Conservation (phyloP, 2,888 invertebrate species). For the Andrena chrysosceles region DNA sequence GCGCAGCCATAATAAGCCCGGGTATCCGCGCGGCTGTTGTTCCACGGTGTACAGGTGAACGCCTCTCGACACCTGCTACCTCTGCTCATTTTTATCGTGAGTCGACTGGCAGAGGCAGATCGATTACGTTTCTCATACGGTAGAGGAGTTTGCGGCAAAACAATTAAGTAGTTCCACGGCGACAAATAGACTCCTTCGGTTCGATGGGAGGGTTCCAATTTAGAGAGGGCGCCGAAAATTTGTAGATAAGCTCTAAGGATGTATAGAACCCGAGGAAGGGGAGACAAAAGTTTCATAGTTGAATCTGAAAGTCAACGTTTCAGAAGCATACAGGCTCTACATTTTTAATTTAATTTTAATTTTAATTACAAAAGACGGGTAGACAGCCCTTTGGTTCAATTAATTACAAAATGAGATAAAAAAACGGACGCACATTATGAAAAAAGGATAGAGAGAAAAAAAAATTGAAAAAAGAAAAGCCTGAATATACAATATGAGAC, state of each 20-base stretch:
- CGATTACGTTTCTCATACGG: conserved; percentile 44
- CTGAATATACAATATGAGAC: too few relatives aligned
- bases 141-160: conserved; percentile 18
- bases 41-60: conserved; percentile 68
- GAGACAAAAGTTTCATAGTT: not conserved
- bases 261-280: too few relatives aligned
- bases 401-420: too few relatives aligned
- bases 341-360: not conserved
- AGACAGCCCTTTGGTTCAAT: too few relatives aligned
- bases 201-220: not conserved
- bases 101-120: conserved; percentile 38
- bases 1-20: conserved; percentile 49
- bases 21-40: conserved; percentile 40
- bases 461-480: too few relatives aligned
- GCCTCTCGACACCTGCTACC: conserved; percentile 70
- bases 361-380: too few relatives aligned
- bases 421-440: too few relatives aligned
- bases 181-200: not conserved
- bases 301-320: not conserved
- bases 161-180: not conserved
- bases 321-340: not conserved
- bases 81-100: conserved; percentile 52
- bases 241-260: not conserved
- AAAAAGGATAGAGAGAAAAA: too few relatives aligned
- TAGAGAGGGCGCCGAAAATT: not conserved